A percentile compares a stretch with the other conserved stretches of the same genome.
phyloP scores from a whole-genome alignment of 1,140 invertebrate species.

The Paraescarpia echinospica region DNA sequence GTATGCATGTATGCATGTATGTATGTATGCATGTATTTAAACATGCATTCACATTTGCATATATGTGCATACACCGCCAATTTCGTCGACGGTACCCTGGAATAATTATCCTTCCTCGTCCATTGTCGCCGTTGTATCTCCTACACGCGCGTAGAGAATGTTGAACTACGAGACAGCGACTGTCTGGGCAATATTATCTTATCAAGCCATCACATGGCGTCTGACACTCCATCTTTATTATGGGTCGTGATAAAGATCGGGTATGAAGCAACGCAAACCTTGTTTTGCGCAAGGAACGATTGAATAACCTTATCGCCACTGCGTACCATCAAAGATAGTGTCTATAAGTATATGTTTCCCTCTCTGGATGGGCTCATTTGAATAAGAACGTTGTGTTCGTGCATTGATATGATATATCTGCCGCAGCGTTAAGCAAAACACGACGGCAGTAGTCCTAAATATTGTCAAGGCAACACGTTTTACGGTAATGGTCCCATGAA shows the following conservation, averaged over 20 bases:
- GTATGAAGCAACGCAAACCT: neutral
- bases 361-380: neutral
- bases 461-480: neutral
- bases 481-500: neutral
- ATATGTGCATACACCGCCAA: too few relatives aligned
- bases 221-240: neutral
- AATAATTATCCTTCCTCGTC: too few relatives aligned
- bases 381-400: neutral
- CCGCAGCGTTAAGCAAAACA: neutral
- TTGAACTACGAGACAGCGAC: neutral
- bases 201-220: neutral
- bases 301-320: neutral
- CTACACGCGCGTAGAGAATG: too few relatives aligned
- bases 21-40: neutral
- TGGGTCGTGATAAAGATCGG: too few relatives aligned
- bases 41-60: neutral
- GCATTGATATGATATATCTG: neutral
- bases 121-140: too few relatives aligned
- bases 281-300: neutral
- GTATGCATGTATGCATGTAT: neutral
- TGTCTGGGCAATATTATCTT: neutral
- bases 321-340: neutral
- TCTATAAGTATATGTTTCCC: neutral
- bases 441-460: neutral
- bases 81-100: too few relatives aligned